Percentiles rank a stretch among this genome's conserved stretches.
phyloP scores from a whole-genome alignment of 2,888 invertebrate genomes.

The Drosophila borealis region DNA sequence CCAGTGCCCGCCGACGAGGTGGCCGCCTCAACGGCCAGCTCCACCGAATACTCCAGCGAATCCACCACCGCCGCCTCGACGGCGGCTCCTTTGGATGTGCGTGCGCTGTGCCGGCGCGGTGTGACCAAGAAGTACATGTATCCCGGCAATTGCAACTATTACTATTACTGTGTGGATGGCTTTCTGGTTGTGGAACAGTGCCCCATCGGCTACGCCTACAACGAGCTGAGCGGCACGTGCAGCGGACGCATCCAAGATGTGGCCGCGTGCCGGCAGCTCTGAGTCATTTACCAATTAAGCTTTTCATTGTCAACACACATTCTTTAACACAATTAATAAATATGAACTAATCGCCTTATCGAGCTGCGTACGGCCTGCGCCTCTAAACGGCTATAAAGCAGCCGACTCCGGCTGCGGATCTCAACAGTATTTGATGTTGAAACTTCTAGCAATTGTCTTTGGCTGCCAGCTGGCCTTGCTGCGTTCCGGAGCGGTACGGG shows the following conservation, averaged over 20 bases:
- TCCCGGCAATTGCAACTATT: constrained; percentile 68
- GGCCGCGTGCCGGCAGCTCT: constrained; percentile 5
- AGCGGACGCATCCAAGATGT: constrained; percentile 35
- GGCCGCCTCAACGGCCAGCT: neutral
- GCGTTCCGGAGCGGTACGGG: constrained; percentile 17
- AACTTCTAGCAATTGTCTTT: constrained; percentile 31
- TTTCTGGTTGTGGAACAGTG: constrained; percentile 76
- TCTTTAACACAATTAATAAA: constrained; percentile 42
- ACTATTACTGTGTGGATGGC: constrained; percentile 63
- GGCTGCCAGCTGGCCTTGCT: constrained; percentile 45
- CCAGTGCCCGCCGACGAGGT: neutral
- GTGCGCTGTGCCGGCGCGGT: constrained; percentile 48
- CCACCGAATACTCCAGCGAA: neutral
- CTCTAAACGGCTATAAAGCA: constrained; percentile 56
- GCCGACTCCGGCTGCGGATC: constrained; percentile 3
- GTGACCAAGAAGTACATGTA: constrained; percentile 59
- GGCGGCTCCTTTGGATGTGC: constrained; percentile 26
- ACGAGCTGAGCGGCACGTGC: constrained; percentile 42
- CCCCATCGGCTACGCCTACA: constrained; percentile 71
- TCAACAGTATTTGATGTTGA: constrained; percentile 62
- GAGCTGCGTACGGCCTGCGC: neutral
- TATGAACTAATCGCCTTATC: constrained; percentile 60
- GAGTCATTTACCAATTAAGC: constrained; percentile 57
- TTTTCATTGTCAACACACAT: constrained; percentile 25
- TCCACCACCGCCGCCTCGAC: neutral